phyloP scores from a whole-genome alignment of 1,140 invertebrate genomes.

The Pectinophora gossypiella region DNA sequence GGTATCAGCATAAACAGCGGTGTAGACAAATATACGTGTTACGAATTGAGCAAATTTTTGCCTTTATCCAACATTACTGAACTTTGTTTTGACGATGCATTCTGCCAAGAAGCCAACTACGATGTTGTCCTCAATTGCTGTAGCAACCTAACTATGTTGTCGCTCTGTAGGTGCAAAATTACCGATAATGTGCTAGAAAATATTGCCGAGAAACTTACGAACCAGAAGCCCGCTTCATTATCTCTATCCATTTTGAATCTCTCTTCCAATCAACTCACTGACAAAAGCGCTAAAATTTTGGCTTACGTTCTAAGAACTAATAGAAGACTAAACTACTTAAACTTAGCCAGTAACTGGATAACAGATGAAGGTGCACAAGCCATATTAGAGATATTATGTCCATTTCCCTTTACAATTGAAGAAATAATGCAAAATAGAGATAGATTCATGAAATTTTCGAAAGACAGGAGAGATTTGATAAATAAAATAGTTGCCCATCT shows the following conservation, averaged over 20 bases:
- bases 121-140: neutral
- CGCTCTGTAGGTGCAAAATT: neutral
- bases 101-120: neutral
- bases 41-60: constrained; percentile 40
- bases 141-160: neutral
- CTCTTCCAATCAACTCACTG: neutral
- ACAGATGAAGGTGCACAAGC: neutral
- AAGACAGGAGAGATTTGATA: neutral
- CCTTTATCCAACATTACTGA: constrained; percentile 35
- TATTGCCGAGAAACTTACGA: neutral
- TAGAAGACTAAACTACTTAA: neutral
- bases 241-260: neutral
- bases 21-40: constrained; percentile 22
- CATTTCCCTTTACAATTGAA: neutral
- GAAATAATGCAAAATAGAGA: neutral
- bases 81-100: neutral
- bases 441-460: neutral
- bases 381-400: neutral
- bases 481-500: neutral
- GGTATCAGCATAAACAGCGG: constrained; percentile 34
- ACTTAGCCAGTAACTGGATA: neutral
- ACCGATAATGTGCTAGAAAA: neutral
- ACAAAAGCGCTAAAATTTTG: neutral
- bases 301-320: neutral
- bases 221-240: neutral